Conservation (phyloP, 2,113 vertebrate species). For the Pituophis catenifer region DNA sequence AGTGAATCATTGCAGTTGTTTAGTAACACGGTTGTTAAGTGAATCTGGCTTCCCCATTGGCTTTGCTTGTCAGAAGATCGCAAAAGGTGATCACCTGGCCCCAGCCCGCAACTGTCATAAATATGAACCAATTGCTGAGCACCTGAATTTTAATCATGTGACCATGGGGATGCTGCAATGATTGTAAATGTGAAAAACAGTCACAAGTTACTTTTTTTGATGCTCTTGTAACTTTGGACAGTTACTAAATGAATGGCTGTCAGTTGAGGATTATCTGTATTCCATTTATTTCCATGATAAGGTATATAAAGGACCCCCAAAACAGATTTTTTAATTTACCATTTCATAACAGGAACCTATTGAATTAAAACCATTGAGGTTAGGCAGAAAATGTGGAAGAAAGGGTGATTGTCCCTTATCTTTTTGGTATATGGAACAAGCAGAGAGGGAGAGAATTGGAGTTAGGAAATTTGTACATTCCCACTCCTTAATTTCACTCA, state of each 20-base stretch:
- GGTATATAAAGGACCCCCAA: too few species aligned
- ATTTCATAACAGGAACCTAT: neutral
- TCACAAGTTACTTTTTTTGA: neutral
- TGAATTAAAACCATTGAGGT: neutral
- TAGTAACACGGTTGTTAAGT: neutral
- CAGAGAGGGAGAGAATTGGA: neutral
- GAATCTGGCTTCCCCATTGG: neutral
- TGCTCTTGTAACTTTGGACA: too few species aligned
- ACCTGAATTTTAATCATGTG: neutral
- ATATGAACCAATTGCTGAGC: neutral
- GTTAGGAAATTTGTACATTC: neutral
- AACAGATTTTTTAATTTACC: too few species aligned
- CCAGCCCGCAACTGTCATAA: neutral
- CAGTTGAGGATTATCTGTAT: too few species aligned
- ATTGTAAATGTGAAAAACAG: neutral
- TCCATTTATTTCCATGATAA: too few species aligned
- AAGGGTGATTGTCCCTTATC: neutral
- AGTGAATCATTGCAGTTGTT: neutral
- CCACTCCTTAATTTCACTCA: neutral
- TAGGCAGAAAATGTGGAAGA: neutral
- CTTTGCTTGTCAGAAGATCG: neutral
- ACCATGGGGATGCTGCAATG: neutral
- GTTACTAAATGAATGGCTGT: too few species aligned
- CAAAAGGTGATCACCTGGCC: too few species aligned
- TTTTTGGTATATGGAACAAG: neutral